phyloP scores from a whole-genome alignment of 2,113 vertebrate species.

The Vicugna pacos region DNA sequence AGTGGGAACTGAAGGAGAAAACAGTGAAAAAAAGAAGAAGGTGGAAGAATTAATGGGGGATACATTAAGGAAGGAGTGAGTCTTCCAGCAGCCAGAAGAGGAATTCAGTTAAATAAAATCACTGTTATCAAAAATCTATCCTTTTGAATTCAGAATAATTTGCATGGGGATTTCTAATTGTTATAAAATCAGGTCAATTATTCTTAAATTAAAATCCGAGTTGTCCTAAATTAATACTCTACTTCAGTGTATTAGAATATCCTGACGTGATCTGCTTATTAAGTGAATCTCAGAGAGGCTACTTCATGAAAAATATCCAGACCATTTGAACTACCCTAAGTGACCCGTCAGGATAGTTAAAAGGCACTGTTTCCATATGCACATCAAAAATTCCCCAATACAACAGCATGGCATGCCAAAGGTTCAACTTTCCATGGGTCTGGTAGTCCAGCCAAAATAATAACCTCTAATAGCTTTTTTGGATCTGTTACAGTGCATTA shows the following conservation, averaged over 20 bases:
- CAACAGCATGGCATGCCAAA: constrained; percentile 49
- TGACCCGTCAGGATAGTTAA: constrained; percentile 35
- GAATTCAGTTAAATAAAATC: background rate
- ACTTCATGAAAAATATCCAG: background rate
- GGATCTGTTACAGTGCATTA: constrained; percentile 81
- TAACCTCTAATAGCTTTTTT: constrained; percentile 85
- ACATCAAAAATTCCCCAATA: constrained; percentile 65
- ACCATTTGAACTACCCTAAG: background rate
- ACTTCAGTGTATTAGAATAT: constrained; percentile 11
- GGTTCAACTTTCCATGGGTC: constrained; percentile 71
- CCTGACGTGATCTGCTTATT: constrained; percentile 48
- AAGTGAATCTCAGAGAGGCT: constrained; percentile 55
- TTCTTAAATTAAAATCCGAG: constrained; percentile 69
- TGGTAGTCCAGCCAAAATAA: constrained; percentile 74
- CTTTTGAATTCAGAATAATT: constrained; percentile 55
- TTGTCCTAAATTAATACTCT: constrained; percentile 60
- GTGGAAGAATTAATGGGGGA: background rate
- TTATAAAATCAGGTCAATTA: constrained; percentile 43
- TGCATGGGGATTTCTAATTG: constrained; percentile 1
- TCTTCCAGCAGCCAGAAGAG: background rate
- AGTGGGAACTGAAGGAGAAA: background rate
- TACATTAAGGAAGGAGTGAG: background rate
- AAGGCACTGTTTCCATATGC: background rate
- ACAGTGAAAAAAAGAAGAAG: background rate
- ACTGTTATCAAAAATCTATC: background rate